Evolutionary conservation across 2,888 invertebrate species (phyloP).

Genomic region (Polymixis lichenea): DNA sequence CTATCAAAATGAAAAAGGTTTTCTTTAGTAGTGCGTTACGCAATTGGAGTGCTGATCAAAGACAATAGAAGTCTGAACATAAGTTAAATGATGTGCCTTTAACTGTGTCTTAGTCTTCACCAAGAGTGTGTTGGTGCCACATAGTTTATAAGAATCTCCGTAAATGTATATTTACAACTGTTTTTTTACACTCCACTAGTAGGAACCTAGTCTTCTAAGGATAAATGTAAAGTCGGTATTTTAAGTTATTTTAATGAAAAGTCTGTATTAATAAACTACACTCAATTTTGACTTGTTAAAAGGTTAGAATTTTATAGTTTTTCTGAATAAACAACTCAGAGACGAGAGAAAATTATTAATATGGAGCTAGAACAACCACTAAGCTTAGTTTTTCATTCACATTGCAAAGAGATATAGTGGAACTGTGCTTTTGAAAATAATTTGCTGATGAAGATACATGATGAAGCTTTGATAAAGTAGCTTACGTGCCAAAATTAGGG

Average conservation of each 20-base stretch:
- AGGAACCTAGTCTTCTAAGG: slow-evolving; percentile 73
- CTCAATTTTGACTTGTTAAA: not conserved
- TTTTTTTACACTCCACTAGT: slow-evolving; percentile 80
- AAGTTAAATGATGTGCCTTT: slow-evolving; percentile 71
- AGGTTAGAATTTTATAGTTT: not conserved
- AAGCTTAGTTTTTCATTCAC: slow-evolving; percentile 27
- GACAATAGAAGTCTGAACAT: slow-evolving; percentile 33
- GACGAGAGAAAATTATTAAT: not conserved
- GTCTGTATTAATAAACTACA: slow-evolving; percentile 14
- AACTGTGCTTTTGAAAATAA: not conserved
- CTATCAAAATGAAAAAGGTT: slow-evolving; percentile 1
- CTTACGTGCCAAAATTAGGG: not conserved
- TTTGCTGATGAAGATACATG: not conserved
- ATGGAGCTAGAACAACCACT: slow-evolving; percentile 16
- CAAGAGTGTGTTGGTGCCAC: slow-evolving; percentile 76
- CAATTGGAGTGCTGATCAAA: slow-evolving; percentile 13
- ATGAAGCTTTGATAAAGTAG: not conserved
- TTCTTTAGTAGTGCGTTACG: slow-evolving; percentile 2
- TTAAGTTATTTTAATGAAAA: slow-evolving; percentile 41
- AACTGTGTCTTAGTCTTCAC: slow-evolving; percentile 69
- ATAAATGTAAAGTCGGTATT: slow-evolving; percentile 51
- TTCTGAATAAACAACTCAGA: not conserved
- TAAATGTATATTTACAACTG: slow-evolving; percentile 65
- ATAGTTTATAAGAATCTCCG: slow-evolving; percentile 81
- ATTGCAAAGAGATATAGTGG: not conserved